These are phyloP conservation scores for Azemiops feae DNA, from an alignment of 2,113 vertebrate species.

Conservation along the genomic window DNA sequence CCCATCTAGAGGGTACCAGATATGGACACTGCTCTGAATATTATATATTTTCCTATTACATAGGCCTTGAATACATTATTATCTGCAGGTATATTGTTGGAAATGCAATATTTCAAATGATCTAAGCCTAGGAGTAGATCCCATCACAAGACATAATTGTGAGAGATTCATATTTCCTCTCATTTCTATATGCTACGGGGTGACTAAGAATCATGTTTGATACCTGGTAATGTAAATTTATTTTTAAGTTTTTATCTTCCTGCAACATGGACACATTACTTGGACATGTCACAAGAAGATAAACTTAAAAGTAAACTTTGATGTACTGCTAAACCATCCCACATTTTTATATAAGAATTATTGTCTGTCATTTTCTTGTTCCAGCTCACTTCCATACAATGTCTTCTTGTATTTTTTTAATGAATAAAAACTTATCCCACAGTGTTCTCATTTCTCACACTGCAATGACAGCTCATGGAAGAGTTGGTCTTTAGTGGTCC, in stretches of 20 bases:
- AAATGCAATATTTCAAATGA: background rate
- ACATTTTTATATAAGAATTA: background rate
- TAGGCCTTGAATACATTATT: background rate
- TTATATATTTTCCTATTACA: background rate
- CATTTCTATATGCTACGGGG: background rate
- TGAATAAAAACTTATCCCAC: background rate
- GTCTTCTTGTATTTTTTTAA: slow-evolving; percentile 19
- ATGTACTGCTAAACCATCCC: background rate
- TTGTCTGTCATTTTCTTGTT: background rate
- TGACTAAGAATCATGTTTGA: background rate
- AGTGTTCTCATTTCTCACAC: background rate
- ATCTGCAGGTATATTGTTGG: background rate
- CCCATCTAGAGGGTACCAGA: background rate
- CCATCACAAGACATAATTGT: background rate
- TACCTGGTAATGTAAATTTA: background rate
- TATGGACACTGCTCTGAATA: slow-evolving; percentile 1
- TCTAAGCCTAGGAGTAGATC: background rate
- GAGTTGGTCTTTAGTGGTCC: background rate
- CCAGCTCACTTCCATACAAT: slow-evolving; percentile 13
- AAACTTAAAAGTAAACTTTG: background rate
- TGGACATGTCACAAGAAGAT: background rate
- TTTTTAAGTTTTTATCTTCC: background rate
- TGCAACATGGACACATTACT: too few relatives aligned
- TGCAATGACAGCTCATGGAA: slow-evolving; percentile 10
- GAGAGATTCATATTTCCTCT: background rate